These are phyloP conservation scores for Erpobdella octoculata DNA, from an alignment of 2,888 invertebrate genomes.

Conservation along the genomic window DNA sequence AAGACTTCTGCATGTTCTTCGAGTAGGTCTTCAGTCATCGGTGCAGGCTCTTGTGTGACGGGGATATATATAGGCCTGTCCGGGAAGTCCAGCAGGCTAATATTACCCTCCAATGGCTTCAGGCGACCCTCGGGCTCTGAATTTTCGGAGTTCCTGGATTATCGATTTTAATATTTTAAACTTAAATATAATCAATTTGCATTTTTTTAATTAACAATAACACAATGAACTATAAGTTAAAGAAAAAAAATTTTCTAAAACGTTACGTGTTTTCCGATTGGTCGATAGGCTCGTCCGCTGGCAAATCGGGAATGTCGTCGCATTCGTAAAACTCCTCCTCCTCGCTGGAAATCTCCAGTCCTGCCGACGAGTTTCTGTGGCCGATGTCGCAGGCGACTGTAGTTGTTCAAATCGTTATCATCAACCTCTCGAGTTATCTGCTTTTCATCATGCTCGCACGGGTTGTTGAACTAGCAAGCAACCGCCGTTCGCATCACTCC, in stretches of 20 bases:
- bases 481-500: no score
- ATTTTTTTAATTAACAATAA: not conserved
- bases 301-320: slow-evolving; percentile 7
- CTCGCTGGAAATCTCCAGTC: slow-evolving; percentile 15
- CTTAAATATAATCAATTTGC: no score
- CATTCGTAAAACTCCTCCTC: slow-evolving; percentile 51
- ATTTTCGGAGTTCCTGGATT: not conserved
- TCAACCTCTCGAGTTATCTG: no score
- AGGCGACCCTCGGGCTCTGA: slow-evolving; percentile 63
- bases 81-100: slow-evolving; percentile 63
- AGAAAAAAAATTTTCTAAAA: not conserved
- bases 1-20: slow-evolving; percentile 86
- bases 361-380: no score
- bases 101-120: slow-evolving; percentile 59
- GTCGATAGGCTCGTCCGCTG: not conserved
- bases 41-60: slow-evolving; percentile 78
- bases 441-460: no score
- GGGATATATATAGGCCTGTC: slow-evolving; percentile 69
- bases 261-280: not conserved
- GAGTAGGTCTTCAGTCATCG: slow-evolving; percentile 92
- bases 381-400: no score
- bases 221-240: not conserved
- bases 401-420: no score
- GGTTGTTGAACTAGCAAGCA: no score
- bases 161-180: no score